Evolutionary conservation across 2,888 invertebrate genomes (phyloP).

Genomic region (Linhomoeus sp.): DNA sequence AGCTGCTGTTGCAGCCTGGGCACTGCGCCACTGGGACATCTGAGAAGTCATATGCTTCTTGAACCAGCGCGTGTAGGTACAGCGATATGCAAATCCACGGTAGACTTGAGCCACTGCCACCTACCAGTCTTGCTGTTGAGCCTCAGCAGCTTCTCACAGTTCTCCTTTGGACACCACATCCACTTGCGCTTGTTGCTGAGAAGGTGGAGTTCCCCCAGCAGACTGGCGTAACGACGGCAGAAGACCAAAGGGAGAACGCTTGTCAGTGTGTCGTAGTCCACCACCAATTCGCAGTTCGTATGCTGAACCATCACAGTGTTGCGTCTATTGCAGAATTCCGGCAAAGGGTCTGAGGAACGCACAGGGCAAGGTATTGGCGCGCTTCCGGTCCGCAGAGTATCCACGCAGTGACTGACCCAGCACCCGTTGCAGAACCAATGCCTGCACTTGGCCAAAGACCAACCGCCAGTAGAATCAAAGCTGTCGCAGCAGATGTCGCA

Average conservation of each 20-base stretch:
- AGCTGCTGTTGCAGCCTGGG: too few relatives aligned
- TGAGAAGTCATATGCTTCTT: too few relatives aligned
- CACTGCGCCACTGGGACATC: too few relatives aligned
- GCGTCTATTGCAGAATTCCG: background rate
- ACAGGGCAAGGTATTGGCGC: conserved; percentile 1
- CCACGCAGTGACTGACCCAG: background rate
- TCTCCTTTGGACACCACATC: conserved; percentile 1
- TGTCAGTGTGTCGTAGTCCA: background rate
- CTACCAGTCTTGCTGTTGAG: background rate
- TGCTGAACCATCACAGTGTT: background rate
- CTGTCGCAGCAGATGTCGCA: too few relatives aligned
- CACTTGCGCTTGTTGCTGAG: background rate
- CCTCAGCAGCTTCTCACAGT: background rate
- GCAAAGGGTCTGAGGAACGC: too few relatives aligned
- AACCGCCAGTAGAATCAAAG: too few relatives aligned
- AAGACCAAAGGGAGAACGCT: background rate
- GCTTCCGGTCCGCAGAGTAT: background rate
- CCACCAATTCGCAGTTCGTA: background rate
- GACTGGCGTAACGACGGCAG: background rate
- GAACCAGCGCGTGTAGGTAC: too few relatives aligned
- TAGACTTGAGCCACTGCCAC: too few relatives aligned
- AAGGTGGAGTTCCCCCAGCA: background rate
- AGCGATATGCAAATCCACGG: too few relatives aligned
- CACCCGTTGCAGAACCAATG: conserved; percentile 1
- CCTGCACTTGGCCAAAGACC: background rate